A percentile compares a stretch with the other conserved stretches of the same genome.
These are phyloP conservation scores for Drepana arcuata DNA, from an alignment of 1,140 invertebrate species.

Conservation along the genomic window DNA sequence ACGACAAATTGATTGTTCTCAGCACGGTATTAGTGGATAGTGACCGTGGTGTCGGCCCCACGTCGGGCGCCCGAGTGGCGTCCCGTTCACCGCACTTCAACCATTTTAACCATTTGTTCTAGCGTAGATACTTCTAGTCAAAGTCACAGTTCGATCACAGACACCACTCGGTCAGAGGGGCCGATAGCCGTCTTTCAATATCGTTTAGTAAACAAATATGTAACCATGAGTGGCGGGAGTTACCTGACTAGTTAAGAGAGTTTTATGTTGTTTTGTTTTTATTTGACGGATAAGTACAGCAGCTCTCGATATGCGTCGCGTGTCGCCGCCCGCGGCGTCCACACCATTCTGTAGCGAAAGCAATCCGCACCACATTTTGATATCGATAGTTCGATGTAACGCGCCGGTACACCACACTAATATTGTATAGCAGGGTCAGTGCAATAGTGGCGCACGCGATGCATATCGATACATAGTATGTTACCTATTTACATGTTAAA, in stretches of 20 bases:
- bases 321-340: constrained; percentile 5
- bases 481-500: constrained; percentile 34
- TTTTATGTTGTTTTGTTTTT: constrained; percentile 28
- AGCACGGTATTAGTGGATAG: no score
- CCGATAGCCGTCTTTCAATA: no score
- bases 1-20: no score
- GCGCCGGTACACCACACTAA: no score
- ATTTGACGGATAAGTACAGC: constrained; percentile 21
- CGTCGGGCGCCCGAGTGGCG: no score
- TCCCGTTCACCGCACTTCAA: background rate
- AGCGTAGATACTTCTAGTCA: constrained; percentile 20
- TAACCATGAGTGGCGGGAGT: constrained; percentile 33
- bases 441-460: constrained; percentile 13
- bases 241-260: constrained; percentile 32
- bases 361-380: no score
- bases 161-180: no score
- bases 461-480: constrained; percentile 29
- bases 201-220: no score
- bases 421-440: constrained; percentile 2
- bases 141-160: constrained; percentile 14
- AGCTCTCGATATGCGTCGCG: constrained; percentile 22
- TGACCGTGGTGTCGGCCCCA: no score
- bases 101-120: constrained; percentile 5
- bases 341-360: no score
- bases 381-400: no score